These are phyloP conservation scores for Ia io DNA, from an alignment of 2,113 vertebrate species.

Conservation along the genomic window DNA sequence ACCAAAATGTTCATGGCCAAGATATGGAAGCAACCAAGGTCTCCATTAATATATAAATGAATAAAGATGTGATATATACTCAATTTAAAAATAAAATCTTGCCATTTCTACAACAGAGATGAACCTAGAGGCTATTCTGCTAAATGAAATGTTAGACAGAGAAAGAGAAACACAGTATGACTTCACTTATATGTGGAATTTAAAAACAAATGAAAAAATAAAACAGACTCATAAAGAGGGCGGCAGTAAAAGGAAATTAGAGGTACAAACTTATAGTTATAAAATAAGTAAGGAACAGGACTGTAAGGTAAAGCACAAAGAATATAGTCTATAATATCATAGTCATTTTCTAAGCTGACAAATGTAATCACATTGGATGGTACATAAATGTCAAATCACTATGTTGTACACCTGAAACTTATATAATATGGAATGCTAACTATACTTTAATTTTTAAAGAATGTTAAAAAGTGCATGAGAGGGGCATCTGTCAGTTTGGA, in stretches of 20 bases:
- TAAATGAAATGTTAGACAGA: background rate
- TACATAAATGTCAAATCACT: background rate
- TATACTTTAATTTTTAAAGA: background rate
- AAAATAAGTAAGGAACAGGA: background rate
- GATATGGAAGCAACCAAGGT: background rate
- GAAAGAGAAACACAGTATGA: background rate
- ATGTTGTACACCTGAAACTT: background rate
- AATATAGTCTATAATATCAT: background rate
- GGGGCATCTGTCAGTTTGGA: background rate
- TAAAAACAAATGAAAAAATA: background rate
- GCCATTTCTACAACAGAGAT: background rate
- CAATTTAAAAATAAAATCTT: background rate
- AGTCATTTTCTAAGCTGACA: background rate
- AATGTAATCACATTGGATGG: background rate
- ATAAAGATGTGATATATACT: background rate
- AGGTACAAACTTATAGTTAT: background rate
- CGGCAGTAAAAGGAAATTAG: background rate
- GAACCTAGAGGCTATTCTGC: background rate
- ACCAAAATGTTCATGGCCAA: background rate
- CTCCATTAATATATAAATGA: background rate
- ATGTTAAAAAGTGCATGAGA: background rate
- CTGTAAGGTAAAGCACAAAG: background rate
- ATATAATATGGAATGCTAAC: background rate
- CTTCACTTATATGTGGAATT: background rate
- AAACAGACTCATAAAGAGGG: background rate